A percentile compares a stretch with the other conserved stretches of the same genome.
phyloP scores from a whole-genome alignment of 2,113 vertebrate genomes.

The Anoplopoma fimbria region DNA sequence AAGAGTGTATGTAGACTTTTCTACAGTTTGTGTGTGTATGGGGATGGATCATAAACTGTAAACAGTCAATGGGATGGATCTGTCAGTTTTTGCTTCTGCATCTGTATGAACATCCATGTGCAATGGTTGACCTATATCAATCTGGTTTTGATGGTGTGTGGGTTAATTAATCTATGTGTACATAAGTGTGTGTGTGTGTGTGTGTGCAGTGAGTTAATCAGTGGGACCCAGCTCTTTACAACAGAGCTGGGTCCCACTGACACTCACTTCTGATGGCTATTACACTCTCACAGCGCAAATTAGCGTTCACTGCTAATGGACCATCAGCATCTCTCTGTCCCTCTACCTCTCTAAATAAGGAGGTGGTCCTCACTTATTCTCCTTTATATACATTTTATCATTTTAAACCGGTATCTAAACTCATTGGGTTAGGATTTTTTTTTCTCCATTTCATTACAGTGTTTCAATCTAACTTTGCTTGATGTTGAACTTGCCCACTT shows the following conservation, averaged over 20 bases:
- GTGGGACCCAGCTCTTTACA: conserved; percentile 9
- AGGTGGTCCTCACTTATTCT: neutral
- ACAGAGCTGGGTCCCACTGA: conserved; percentile 35
- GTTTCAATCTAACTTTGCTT: neutral
- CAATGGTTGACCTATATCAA: conserved; percentile 13
- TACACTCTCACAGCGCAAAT: conserved; percentile 16
- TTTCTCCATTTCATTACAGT: neutral
- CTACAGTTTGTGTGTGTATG: neutral
- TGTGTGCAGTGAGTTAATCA: conserved; percentile 10
- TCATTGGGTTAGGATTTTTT: neutral
- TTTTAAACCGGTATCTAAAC: neutral
- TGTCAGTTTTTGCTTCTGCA: conserved; percentile 12
- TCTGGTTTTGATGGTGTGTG: conserved; percentile 16
- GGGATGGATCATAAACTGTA: neutral
- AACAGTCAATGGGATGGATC: conserved; percentile 1
- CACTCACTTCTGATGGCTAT: conserved; percentile 14
- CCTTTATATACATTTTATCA: neutral
- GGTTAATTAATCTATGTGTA: conserved; percentile 2
- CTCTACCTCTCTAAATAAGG: neutral
- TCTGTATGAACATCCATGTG: conserved; percentile 3
- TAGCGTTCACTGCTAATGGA: conserved; percentile 11
- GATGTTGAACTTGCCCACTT: neutral
- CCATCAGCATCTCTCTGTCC: neutral
- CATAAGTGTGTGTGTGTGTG: neutral
- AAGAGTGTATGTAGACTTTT: conserved; percentile 8